Base-by-base conservation (phyloP, 2,888 invertebrate species). In the Synergus japonicus region DNA sequence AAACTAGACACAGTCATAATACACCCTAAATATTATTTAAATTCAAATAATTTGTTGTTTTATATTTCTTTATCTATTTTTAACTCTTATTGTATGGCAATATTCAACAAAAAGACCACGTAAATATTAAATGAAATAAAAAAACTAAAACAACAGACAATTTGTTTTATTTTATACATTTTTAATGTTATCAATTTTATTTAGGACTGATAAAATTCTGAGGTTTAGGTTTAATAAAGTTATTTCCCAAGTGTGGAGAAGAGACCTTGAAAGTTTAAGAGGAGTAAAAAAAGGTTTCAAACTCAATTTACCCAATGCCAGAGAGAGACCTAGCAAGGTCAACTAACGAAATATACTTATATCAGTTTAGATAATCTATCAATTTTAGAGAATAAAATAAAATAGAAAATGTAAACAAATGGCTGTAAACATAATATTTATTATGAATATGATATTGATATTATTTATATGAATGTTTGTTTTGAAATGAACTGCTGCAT, bases 261-360 rank as follows among this genome's bases (percentile, higher is more conserved):
- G 37, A 18, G n/a, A 66, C 66, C 66, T 66, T 66, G 66, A 66
- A 66, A 66, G 66, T 66, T 8, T 13, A 37, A 64, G 37, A 66
- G n/a, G 18, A 43, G 18, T 29, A 0, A 43, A n/a, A 37, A 64
- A 64, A 64, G 13, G 64, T 37, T 37, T 49, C 13, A 13, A 49
- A 49, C 46, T 49, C 46, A 49, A 49, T 49, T 54, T 54, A 2
- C n/a, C n/a, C 54, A 13, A 54, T 37, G n/a, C 7, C n/a, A n/a
- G 5, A n/a, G 2, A 7, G n/a, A 54, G 2, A 54, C 49, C 49
- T 49, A 15, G 2, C 54, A 54, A 54, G 54, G 54, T 54, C 54
- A 54, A 54, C 8, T 54, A 8, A 54, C n/a, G 13, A 54, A 54
- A 49, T 7, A 15, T 15, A 13, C 12, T 49, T 49, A 49, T 15